Evolutionary conservation across 2,797 vertebrate genomes (phyloP).

Genomic region (Girardinus metallicus): DNA sequence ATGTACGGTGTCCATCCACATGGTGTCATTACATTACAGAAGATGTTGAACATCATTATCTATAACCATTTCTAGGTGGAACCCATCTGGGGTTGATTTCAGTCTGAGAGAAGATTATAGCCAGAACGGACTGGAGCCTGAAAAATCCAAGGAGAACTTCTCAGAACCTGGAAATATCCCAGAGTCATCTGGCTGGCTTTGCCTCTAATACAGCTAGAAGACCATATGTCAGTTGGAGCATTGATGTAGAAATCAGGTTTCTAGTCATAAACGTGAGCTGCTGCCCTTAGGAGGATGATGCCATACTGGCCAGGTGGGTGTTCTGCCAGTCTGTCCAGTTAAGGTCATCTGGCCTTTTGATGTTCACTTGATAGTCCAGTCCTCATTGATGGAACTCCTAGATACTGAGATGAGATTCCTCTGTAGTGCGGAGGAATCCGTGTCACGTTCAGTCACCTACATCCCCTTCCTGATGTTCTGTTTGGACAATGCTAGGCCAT

Average conservation of each 20-base stretch:
- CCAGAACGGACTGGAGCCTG: conserved; percentile 7
- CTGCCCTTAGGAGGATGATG: too few species aligned
- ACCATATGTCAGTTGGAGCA: not conserved
- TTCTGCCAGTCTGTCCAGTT: too few species aligned
- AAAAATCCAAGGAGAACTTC: not conserved
- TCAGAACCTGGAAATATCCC: conserved; percentile 7
- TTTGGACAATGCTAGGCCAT: not conserved
- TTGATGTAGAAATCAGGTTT: too few species aligned
- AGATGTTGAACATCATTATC: conserved; percentile 63
- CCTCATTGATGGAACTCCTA: not conserved
- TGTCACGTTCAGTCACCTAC: not conserved
- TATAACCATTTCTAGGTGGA: conserved; percentile 48
- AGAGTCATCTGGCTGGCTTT: not conserved
- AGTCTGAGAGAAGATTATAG: conserved; percentile 26
- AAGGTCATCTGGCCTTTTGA: too few species aligned
- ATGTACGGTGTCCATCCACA: conserved; percentile 55
- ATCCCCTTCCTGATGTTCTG: not conserved
- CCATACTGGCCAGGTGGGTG: too few species aligned
- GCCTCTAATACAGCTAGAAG: not conserved
- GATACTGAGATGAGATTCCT: not conserved
- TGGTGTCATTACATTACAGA: conserved; percentile 71
- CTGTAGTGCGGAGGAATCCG: too few species aligned
- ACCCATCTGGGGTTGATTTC: conserved; percentile 39
- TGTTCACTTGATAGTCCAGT: too few species aligned
- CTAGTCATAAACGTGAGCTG: too few species aligned